Evolutionary conservation across 1,140 invertebrate genomes (phyloP), one percentile per base, ranked within the genome.

Genomic region (Agraylea sexmaculata): DNA sequence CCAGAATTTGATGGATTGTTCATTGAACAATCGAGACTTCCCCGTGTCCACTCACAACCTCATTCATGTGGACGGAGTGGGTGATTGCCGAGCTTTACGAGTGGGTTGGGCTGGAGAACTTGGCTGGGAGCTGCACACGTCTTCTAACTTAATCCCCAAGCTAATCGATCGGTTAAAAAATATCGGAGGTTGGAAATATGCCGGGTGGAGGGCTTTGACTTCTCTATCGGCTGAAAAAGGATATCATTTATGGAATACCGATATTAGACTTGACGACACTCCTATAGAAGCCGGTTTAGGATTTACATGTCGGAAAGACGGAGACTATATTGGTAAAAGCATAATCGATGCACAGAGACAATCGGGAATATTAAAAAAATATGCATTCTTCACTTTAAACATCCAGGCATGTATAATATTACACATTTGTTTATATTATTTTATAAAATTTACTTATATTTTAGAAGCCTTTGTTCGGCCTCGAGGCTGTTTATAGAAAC

Each of bases 141-240:
- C 87, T 5, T 73, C 69, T 11, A 68, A 27, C 8, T 12, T 39
- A 18, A 36, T 46, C 12, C 3, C 19, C 1, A n/a, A 30, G 2
- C 36, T 64, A 0, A 63, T 62, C 38, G 55, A 55, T 16, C 51
- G 53, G 1, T 35, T 68, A 22, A 55, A 46, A 1, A 41, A 60
- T 60, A 53, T 58, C 49, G 53, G 72, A 47, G 69, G 75, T 40
- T 55, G 90, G 15, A 75, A 66, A 50, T 77, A 87, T 52, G 82
- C 82, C 27, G 87, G 87, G 4, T 91, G 81, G 59, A 70, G 87
- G 49, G 84, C 87, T 3, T 63, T 91, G 7, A 84, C 88, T 40
- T 83, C 83, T 1, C 67, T 92, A 2, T 86, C 80, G 58, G 74
- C 77, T 42, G 87, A 91, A 60, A 91, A 90, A 73, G 87, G 87